phyloP scores from a whole-genome alignment of 2,888 invertebrate species.

The Idaea dimidiata region DNA sequence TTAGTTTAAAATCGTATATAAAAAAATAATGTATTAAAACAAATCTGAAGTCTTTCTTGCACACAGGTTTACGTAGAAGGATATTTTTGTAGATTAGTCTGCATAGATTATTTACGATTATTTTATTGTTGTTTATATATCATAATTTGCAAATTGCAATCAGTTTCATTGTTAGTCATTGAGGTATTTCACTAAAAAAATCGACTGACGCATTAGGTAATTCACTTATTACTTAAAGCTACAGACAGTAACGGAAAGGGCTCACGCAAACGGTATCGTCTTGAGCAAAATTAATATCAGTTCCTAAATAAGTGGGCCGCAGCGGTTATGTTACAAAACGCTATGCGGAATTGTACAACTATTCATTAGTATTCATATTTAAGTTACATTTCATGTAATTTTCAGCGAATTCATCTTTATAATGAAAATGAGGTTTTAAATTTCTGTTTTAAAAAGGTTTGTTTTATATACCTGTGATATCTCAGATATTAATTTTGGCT shows the following conservation, averaged over 20 bases:
- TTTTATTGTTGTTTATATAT: too few species aligned
- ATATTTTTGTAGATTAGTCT: too few species aligned
- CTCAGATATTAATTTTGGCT: too few species aligned
- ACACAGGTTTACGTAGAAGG: too few species aligned
- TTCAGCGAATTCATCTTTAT: neutral
- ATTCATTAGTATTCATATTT: neutral
- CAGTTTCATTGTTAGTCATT: too few species aligned
- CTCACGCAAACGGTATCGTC: slow-evolving; percentile 64
- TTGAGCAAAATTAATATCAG: slow-evolving; percentile 71
- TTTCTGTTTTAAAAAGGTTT: neutral
- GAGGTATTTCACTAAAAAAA: neutral
- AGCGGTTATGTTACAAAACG: slow-evolving; percentile 39
- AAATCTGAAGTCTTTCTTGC: too few species aligned
- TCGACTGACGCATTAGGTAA: slow-evolving; percentile 4
- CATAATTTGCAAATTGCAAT: too few species aligned
- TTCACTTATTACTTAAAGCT: slow-evolving; percentile 35
- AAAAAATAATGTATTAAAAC: too few species aligned
- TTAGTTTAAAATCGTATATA: too few species aligned
- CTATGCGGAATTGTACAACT: slow-evolving; percentile 21
- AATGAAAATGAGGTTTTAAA: neutral
- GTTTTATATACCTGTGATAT: too few species aligned
- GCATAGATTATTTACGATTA: too few species aligned
- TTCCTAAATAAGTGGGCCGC: slow-evolving; percentile 68
- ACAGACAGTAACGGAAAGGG: slow-evolving; percentile 37
- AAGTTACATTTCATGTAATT: neutral